Percentiles rank a stretch among this genome's conserved stretches.
These are phyloP conservation scores for Drosophila villosipedis DNA, from an alignment of 2,888 invertebrate species.

Conservation along the genomic window DNA sequence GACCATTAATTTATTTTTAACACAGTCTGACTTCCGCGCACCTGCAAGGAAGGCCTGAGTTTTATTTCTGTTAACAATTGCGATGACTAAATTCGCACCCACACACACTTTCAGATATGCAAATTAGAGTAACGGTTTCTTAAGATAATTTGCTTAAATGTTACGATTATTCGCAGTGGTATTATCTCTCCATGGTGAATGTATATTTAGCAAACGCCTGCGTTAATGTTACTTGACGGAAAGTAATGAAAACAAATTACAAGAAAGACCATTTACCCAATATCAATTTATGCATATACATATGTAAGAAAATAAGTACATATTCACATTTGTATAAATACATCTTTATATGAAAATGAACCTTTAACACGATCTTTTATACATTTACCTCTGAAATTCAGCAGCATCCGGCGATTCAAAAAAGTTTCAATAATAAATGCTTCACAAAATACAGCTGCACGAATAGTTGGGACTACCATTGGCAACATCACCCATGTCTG, in stretches of 20 bases:
- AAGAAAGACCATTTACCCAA: not conserved
- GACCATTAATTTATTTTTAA: conserved; percentile 10
- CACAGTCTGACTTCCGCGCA: conserved; percentile 32
- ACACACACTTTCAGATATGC: conserved; percentile 16
- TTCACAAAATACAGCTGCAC: conserved; percentile 26
- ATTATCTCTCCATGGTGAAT: not conserved
- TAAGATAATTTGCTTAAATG: conserved; percentile 7
- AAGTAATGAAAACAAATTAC: not conserved
- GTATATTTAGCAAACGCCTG: not conserved
- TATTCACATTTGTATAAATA: not conserved
- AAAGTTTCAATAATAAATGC: conserved; percentile 34
- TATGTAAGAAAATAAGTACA: not conserved
- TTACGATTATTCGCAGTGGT: not conserved
- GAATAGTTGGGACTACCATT: conserved; percentile 6
- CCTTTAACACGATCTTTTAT: not conserved
- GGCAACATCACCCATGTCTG: conserved; percentile 25
- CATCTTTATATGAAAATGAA: not conserved
- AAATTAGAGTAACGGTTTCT: conserved; percentile 12
- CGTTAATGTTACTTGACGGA: not conserved
- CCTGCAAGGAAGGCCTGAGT: conserved; percentile 19
- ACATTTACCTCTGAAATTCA: conserved; percentile 4
- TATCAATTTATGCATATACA: not conserved
- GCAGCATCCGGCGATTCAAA: conserved; percentile 32
- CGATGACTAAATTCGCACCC: conserved; percentile 10
- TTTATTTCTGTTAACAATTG: conserved; percentile 1